Evolutionary conservation across 2,797 vertebrate genomes (phyloP), one percentile per base, ranked within the genome.

Genomic region (Crocidura indochinensis): DNA sequence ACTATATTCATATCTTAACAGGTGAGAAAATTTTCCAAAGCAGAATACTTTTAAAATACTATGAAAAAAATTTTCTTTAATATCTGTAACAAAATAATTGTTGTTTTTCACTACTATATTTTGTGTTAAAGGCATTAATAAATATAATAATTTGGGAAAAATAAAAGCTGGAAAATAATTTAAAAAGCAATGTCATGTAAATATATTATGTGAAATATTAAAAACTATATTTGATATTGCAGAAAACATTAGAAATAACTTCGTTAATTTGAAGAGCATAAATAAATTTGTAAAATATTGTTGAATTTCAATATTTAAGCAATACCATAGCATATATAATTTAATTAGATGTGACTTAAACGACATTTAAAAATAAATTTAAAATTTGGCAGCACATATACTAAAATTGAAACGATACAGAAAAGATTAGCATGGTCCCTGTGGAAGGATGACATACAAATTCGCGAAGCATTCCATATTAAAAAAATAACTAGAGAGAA

Each of bases 401-500:
- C n/a, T n/a, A n/a, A n/a, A n/a, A n/a, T n/a, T n/a, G n/a, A n/a
- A n/a, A n/a, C n/a, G n/a, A n/a, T n/a, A n/a, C n/a, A n/a, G n/a
- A n/a, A n/a, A n/a, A n/a, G n/a, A n/a, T n/a, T n/a, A n/a, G n/a
- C n/a, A n/a, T n/a, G n/a, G n/a, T n/a, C n/a, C n/a, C n/a, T n/a
- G n/a, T n/a, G n/a, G n/a, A n/a, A n/a, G n/a, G n/a, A n/a, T n/a
- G n/a, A n/a, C n/a, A n/a, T n/a, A n/a, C n/a, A n/a, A n/a, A n/a
- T n/a, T n/a, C n/a, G n/a, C n/a, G n/a, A n/a, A n/a, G n/a, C n/a
- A n/a, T n/a, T n/a, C n/a, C n/a, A n/a, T 89, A 47, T n/a, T 94
- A 17, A 65, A 69, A 77, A 90, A 83, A 22, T 82, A 83, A 90
- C 56, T 87, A 62, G 49, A 75, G n/a, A 67, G 26, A 80, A 56